phyloP scores from a whole-genome alignment of 1,140 invertebrate species.

The Gonioctena quinquepunctata region DNA sequence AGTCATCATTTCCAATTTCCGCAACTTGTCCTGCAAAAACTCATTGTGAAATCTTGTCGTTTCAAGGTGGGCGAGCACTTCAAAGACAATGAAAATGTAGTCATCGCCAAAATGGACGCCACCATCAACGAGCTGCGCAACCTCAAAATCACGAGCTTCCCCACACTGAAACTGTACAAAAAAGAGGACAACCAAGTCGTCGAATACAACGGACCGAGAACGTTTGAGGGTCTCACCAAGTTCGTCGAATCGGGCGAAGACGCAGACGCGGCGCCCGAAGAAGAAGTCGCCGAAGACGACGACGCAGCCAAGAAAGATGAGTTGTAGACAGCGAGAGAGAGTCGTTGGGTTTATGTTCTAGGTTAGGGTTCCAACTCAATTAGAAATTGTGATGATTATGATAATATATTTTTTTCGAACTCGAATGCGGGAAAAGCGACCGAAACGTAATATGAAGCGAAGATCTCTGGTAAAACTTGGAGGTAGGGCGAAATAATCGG shows the following conservation, averaged over 20 bases:
- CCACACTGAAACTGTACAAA: slow-evolving; percentile 94
- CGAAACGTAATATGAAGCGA: no score
- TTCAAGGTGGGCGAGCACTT: slow-evolving; percentile 74
- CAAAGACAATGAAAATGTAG: slow-evolving; percentile 79
- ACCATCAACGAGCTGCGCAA: slow-evolving; percentile 96
- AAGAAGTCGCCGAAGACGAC: slow-evolving; percentile 69
- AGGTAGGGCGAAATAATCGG: no score
- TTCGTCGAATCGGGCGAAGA: slow-evolving; percentile 85
- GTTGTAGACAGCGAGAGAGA: slow-evolving; percentile 58
- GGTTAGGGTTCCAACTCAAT: not conserved
- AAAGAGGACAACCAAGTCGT: slow-evolving; percentile 92
- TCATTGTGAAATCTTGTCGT: slow-evolving; percentile 59
- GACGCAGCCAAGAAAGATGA: slow-evolving; percentile 70
- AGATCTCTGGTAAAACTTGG: no score
- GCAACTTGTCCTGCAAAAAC: slow-evolving; percentile 77
- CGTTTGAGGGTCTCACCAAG: slow-evolving; percentile 88
- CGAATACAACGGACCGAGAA: slow-evolving; percentile 94
- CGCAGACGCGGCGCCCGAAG: slow-evolving; percentile 62
- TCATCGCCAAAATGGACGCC: slow-evolving; percentile 98
- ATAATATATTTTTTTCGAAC: no score
- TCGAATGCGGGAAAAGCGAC: no score
- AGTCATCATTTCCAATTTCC: slow-evolving; percentile 50
- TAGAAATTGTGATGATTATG: no score
- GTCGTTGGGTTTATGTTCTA: not conserved
- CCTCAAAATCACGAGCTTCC: slow-evolving; percentile 94